Percentiles rank a stretch among this genome's conserved stretches.
These are phyloP conservation scores for Leptoclinus maculatus DNA, from an alignment of 2,797 vertebrate genomes.

Conservation along the genomic window DNA sequence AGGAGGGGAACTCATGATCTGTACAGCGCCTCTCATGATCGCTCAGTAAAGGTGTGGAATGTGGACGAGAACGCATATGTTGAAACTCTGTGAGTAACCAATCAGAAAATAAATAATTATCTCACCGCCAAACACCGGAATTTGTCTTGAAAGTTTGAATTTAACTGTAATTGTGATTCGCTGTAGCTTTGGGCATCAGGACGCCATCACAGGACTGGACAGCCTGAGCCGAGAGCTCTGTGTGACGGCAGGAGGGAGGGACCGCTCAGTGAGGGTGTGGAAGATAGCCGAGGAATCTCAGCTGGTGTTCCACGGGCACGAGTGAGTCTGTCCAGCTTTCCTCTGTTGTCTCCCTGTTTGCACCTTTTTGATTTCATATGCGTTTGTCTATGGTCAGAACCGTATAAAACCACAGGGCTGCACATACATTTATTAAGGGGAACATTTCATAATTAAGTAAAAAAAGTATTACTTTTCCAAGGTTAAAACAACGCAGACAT, in stretches of 20 bases:
- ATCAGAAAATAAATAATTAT: background rate
- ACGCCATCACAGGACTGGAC: constrained; percentile 91
- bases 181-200: constrained; percentile 95
- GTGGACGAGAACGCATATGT: constrained; percentile 95
- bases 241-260: constrained; percentile 93
- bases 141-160: background rate
- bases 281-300: constrained; percentile 97
- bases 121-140: background rate
- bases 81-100: constrained; percentile 92
- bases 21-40: constrained; percentile 95
- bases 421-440: background rate
- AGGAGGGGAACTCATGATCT: constrained; percentile 92
- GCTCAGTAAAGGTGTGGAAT: constrained; percentile 96
- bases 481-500: background rate
- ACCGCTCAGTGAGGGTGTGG: constrained; percentile 93
- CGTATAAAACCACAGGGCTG: background rate
- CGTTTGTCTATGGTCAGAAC: background rate
- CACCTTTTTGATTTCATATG: background rate
- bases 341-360: background rate
- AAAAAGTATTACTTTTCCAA: background rate
- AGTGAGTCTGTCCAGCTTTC: constrained; percentile 83
- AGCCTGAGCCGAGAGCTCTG: constrained; percentile 93
- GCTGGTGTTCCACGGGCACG: constrained; percentile 94
- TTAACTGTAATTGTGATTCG: background rate
- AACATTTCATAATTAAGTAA: background rate